Conservation (phyloP, 2,797 vertebrate genomes). For the Melanotaenia pygmaea region DNA sequence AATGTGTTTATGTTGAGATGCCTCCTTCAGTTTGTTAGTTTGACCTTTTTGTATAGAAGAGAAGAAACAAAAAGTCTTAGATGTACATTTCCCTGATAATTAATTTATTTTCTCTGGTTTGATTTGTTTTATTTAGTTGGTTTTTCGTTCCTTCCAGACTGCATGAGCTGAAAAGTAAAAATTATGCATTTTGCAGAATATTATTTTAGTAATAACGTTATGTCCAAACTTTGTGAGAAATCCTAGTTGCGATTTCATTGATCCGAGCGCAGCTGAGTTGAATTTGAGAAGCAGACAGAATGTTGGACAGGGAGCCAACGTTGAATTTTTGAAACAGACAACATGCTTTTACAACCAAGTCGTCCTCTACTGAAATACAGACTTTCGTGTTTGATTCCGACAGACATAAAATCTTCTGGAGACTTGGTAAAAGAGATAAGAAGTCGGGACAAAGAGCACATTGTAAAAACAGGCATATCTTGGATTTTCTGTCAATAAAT, state of each 20-base stretch:
- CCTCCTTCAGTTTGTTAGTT: slow-evolving; percentile 28
- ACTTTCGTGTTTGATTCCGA: slow-evolving; percentile 48
- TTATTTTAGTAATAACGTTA: slow-evolving; percentile 59
- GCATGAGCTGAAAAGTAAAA: slow-evolving; percentile 33
- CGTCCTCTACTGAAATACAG: slow-evolving; percentile 37
- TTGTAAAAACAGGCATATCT: slow-evolving; percentile 27
- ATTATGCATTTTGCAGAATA: slow-evolving; percentile 35
- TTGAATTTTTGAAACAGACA: slow-evolving; percentile 40
- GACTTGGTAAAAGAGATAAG: slow-evolving; percentile 47
- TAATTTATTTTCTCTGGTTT: slow-evolving; percentile 19
- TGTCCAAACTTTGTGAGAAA: slow-evolving; percentile 68
- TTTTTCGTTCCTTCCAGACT: slow-evolving; percentile 18
- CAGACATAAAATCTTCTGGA: slow-evolving; percentile 46
- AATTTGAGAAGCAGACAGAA: slow-evolving; percentile 64
- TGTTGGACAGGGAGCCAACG: slow-evolving; percentile 43
- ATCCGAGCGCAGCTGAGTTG: slow-evolving; percentile 58
- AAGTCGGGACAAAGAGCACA: slow-evolving; percentile 28
- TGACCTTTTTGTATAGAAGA: slow-evolving; percentile 46
- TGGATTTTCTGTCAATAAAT: slow-evolving; percentile 13
- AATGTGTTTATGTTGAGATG: slow-evolving; percentile 40
- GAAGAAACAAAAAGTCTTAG: slow-evolving; percentile 34
- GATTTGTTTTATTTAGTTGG: slow-evolving; percentile 29
- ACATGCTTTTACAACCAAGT: slow-evolving; percentile 31
- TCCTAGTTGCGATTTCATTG: slow-evolving; percentile 58
- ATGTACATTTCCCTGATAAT: slow-evolving; percentile 46